phyloP scores from a whole-genome alignment of 2,888 invertebrate species.

The Drosophila stalkeri region DNA sequence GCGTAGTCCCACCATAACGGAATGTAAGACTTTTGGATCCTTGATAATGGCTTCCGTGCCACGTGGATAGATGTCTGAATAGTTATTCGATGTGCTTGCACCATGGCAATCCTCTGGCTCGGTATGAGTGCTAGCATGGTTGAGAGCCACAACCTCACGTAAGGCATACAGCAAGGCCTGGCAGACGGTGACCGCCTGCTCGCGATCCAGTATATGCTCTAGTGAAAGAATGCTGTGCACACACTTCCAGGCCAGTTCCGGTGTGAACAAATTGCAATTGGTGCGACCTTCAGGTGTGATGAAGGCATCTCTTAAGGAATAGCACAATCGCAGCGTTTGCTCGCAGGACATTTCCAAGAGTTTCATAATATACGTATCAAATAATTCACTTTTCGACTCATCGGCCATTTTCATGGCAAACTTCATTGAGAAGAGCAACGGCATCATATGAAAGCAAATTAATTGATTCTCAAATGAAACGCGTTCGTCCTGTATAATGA shows the following conservation, averaged over 20 bases:
- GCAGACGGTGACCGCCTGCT: slow-evolving; percentile 88
- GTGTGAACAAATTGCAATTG: slow-evolving; percentile 54
- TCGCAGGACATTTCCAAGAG: slow-evolving; percentile 88
- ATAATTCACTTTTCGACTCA: slow-evolving; percentile 81
- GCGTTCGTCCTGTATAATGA: slow-evolving; percentile 82
- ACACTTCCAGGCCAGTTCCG: slow-evolving; percentile 82
- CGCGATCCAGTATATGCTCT: slow-evolving; percentile 87
- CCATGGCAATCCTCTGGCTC: slow-evolving; percentile 58
- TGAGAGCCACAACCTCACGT: slow-evolving; percentile 86
- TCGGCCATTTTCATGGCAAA: slow-evolving; percentile 61
- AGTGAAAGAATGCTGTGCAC: slow-evolving; percentile 83
- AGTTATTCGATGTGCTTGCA: slow-evolving; percentile 48
- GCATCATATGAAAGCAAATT: slow-evolving; percentile 88
- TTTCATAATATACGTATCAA: slow-evolving; percentile 87
- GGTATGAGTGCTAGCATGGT: slow-evolving; percentile 28
- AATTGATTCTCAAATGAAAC: slow-evolving; percentile 87
- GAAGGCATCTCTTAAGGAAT: slow-evolving; percentile 86
- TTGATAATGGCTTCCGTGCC: slow-evolving; percentile 84
- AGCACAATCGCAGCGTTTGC: slow-evolving; percentile 88
- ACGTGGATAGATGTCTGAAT: slow-evolving; percentile 57
- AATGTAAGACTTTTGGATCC: slow-evolving; percentile 87
- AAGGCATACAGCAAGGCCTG: slow-evolving; percentile 88
- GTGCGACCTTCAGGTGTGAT: slow-evolving; percentile 55
- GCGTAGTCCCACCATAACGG: slow-evolving; percentile 89
- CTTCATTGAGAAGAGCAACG: slow-evolving; percentile 86